A percentile compares a stretch with the other conserved stretches of the same genome.
These are phyloP conservation scores for Cephalopachus bancanus DNA, from an alignment of 2,797 vertebrate genomes.

Conservation along the genomic window DNA sequence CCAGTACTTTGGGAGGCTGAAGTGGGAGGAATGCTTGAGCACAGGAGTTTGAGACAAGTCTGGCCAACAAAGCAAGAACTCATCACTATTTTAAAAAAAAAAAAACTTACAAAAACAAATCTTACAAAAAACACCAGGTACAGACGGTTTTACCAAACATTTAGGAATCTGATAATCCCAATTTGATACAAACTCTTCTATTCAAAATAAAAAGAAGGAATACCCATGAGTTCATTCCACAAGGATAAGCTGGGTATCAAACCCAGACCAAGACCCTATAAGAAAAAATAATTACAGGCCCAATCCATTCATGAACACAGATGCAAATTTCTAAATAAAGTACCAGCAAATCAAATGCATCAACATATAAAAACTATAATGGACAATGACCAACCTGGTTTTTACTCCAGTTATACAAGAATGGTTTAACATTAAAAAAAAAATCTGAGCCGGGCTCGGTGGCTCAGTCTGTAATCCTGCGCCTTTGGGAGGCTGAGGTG, in stretches of 20 bases:
- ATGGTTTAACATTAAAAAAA: slow-evolving; percentile 7
- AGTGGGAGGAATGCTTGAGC: too few relatives aligned
- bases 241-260: background rate
- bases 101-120: background rate
- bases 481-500: background rate
- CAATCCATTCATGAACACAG: background rate
- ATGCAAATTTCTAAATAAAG: background rate
- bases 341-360: background rate
- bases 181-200: background rate
- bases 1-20: too few relatives aligned
- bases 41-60: too few relatives aligned
- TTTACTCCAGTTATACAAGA: background rate
- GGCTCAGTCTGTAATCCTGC: background rate
- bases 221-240: background rate
- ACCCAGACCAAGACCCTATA: background rate
- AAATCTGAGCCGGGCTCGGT: background rate
- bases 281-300: background rate
- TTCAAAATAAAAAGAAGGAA: background rate
- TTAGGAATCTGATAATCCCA: background rate
- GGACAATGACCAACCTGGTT: background rate
- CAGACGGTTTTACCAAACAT: background rate
- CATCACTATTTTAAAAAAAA: too few relatives aligned
- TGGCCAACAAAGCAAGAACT: too few relatives aligned
- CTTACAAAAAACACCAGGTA: background rate
- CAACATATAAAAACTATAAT: background rate